A percentile compares a stretch with the other conserved stretches of the same genome.
phyloP scores from a whole-genome alignment of 2,113 vertebrate species.

The Pseudopipra pipra region DNA sequence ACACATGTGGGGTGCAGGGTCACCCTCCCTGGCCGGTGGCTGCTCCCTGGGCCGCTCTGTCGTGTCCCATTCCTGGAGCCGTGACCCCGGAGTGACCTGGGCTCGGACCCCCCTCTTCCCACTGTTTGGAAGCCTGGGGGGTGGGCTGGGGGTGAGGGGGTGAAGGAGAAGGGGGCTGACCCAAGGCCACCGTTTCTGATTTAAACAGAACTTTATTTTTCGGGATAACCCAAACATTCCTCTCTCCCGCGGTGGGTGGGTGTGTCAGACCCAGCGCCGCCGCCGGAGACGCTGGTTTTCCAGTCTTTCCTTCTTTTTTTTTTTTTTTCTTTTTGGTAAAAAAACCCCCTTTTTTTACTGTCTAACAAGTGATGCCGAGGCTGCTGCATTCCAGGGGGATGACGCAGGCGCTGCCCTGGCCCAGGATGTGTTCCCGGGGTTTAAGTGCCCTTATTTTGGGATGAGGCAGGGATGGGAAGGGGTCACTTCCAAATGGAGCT shows the following conservation, averaged over 20 bases:
- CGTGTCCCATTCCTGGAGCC: rapidly evolving
- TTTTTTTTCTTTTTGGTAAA: neutral
- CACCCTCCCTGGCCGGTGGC: neutral
- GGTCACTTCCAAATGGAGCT: neutral
- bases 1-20: neutral
- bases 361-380: neutral
- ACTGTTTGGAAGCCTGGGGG: rapidly evolving
- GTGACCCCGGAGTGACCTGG: neutral
- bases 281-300: neutral
- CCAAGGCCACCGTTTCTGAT: neutral
- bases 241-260: neutral
- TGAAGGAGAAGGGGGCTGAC: neutral
- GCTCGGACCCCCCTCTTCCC: neutral
- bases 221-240: neutral
- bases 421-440: neutral
- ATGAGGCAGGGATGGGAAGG: neutral
- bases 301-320: neutral
- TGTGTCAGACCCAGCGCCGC: neutral
- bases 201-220: neutral
- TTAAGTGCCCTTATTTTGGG: neutral
- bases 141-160: neutral
- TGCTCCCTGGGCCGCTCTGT: neutral
- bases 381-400: slow-evolving; percentile 6
- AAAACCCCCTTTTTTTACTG: neutral
- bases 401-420: neutral